These are phyloP conservation scores for Nautilus pompilius DNA, from an alignment of 1,140 invertebrate species.

Conservation along the genomic window DNA sequence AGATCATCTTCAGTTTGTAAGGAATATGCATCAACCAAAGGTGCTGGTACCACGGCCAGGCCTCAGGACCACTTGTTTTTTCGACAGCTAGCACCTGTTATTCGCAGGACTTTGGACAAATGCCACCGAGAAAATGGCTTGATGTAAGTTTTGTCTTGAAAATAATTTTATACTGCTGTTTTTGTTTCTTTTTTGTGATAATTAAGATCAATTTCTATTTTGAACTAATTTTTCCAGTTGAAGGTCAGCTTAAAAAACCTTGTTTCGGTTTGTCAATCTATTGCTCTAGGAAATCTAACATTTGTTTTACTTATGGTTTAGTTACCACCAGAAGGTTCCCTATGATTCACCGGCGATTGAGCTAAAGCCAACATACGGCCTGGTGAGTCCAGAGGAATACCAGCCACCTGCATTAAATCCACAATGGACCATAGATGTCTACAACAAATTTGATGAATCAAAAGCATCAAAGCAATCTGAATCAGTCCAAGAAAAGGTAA, in stretches of 20 bases:
- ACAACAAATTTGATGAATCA: conserved; percentile 61
- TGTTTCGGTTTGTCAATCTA: neutral
- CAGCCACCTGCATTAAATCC: conserved; percentile 59
- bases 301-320: conserved; percentile 31
- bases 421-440: conserved; percentile 63
- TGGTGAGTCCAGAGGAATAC: conserved; percentile 68
- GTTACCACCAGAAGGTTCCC: conserved; percentile 70
- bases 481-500: conserved; percentile 30
- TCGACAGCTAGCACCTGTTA: conserved; percentile 61
- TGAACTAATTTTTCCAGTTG: too few species aligned
- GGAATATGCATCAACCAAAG: conserved; percentile 64
- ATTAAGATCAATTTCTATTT: too few species aligned
- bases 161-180: neutral
- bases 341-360: conserved; percentile 64
- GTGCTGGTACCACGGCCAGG: conserved; percentile 62
- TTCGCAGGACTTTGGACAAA: conserved; percentile 68
- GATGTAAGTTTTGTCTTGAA: conserved; percentile 60
- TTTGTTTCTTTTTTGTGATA: neutral
- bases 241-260: neutral
- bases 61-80: conserved; percentile 70
- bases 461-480: conserved; percentile 41
- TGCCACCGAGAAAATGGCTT: conserved; percentile 72
- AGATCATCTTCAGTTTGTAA: conserved; percentile 61
- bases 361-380: conserved; percentile 67
- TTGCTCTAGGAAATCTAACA: neutral